Evolutionary conservation across 1,140 invertebrate species (phyloP), one percentile per base, ranked within the genome.

Genomic region (Danaus melanippus): DNA sequence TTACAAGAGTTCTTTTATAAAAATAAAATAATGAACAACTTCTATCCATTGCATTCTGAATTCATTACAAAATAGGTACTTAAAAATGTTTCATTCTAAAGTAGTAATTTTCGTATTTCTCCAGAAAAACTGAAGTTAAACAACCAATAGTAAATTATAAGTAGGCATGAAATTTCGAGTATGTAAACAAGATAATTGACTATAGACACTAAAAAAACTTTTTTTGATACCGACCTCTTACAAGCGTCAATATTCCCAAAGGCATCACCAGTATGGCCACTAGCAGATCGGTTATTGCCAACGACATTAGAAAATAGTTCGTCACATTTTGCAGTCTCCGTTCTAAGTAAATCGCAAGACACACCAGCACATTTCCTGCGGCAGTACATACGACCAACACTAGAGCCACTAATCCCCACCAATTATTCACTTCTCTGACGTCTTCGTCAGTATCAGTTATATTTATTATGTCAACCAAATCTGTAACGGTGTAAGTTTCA

Each of bases 291-390:
- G 97, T 98, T 56, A 98, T 93, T 17, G 97, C 97, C 67, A 99
- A 86, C 10, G 96, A 98, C 90, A 98, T 94, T 53, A 99, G 90
- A 76, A 99, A 98, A 76, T 97, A 97, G 84, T 99, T 99, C 57
- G 97, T 99, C 12, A 98, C 95, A 77, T 97, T 97, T 76, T 98
- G 94, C 54, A 99, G 89, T 10, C 94, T 89, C 32, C 93, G 89
- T 76, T 98, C 96, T 89, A 93, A 92, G 58, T 93, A 92, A 51
- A 99, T 95, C 5, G 97, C 97, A 64, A 98, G 84, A 75, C 96
- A 97, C 8, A 99, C 97, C 12, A 98, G 89, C 12, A 97, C 93
- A 83, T 99, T 99, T 0, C 97, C 97, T 41, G 96, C 92, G 0
- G 96, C 94, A 0, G 96, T 97, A 50, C 93, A 93, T 21, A 96